Conservation (phyloP, 2,113 vertebrate genomes). For the Hypomesus transpacificus region DNA sequence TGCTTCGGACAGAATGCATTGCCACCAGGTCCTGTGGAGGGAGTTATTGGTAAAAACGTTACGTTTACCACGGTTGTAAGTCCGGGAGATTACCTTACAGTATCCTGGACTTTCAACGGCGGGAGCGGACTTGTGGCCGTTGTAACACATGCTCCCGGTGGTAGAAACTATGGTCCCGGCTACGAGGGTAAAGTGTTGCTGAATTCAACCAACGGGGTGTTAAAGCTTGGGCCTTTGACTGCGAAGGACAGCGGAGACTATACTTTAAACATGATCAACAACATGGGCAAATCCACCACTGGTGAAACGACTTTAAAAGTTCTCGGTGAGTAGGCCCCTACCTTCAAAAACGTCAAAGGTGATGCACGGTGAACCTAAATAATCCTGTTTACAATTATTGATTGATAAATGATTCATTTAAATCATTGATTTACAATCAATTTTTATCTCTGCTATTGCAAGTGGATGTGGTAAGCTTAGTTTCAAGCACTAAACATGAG, state of each 20-base stretch:
- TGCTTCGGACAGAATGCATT: not conserved
- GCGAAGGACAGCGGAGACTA: conserved; percentile 19
- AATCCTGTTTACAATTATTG: too few relatives aligned
- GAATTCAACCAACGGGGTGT: not conserved
- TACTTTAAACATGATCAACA: not conserved
- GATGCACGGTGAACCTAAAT: too few relatives aligned
- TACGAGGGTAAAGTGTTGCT: conserved; percentile 8
- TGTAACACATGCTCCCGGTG: accelerated
- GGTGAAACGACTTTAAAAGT: not conserved
- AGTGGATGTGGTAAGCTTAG: too few relatives aligned
- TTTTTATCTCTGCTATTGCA: too few relatives aligned
- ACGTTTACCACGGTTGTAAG: conserved; percentile 2
- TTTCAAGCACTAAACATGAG: too few relatives aligned
- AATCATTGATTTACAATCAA: too few relatives aligned
- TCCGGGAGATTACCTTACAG: accelerated
- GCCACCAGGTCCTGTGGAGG: not conserved
- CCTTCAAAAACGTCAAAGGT: not conserved
- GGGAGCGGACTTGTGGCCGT: accelerated
- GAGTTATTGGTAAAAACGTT: conserved; percentile 34
- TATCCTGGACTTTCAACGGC: not conserved
- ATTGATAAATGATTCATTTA: too few relatives aligned
- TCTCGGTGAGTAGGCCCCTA: conserved; percentile 42
- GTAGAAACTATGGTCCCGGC: accelerated
- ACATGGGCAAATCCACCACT: accelerated
- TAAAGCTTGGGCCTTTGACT: conserved; percentile 14